Evolutionary conservation across 2,797 vertebrate genomes (phyloP).

Genomic region (Amniataba percoides): DNA sequence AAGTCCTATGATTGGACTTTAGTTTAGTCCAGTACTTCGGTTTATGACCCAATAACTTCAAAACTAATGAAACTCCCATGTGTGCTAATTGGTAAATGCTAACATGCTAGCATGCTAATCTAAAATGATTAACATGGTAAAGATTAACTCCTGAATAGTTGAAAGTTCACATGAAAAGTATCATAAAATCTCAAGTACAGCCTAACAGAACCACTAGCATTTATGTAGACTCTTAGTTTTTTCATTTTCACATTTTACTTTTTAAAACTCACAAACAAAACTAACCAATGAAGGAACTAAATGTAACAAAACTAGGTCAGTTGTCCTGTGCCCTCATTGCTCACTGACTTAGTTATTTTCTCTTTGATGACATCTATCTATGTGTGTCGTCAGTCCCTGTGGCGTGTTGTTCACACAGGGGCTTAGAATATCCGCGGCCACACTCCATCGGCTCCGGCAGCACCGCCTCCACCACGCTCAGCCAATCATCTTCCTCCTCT

Average conservation of each 20-base stretch:
- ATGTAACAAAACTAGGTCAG: background rate
- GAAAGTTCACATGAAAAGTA: background rate
- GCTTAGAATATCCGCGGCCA: conserved; percentile 78
- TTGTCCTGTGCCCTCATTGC: conserved; percentile 28
- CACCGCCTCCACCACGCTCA: conserved; percentile 81
- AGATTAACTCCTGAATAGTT: background rate
- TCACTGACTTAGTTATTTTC: conserved; percentile 37
- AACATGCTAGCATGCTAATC: background rate
- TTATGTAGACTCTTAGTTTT: background rate
- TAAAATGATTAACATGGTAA: background rate
- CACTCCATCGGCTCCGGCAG: conserved; percentile 85
- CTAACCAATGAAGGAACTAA: background rate
- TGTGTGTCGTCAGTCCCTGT: conserved; percentile 82
- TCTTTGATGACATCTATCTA: conserved; percentile 61
- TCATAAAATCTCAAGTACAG: background rate
- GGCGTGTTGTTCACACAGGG: conserved; percentile 82
- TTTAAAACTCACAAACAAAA: background rate
- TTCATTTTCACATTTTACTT: background rate
- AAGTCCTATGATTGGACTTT: background rate
- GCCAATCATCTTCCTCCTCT: conserved; percentile 88
- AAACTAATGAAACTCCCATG: conserved; percentile 4
- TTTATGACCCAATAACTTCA: background rate
- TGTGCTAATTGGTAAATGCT: background rate
- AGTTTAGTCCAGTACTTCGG: no score
- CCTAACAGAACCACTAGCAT: background rate